Base-by-base conservation (phyloP, 1,140 invertebrate genomes). In the Diabrotica virgifera region DNA sequence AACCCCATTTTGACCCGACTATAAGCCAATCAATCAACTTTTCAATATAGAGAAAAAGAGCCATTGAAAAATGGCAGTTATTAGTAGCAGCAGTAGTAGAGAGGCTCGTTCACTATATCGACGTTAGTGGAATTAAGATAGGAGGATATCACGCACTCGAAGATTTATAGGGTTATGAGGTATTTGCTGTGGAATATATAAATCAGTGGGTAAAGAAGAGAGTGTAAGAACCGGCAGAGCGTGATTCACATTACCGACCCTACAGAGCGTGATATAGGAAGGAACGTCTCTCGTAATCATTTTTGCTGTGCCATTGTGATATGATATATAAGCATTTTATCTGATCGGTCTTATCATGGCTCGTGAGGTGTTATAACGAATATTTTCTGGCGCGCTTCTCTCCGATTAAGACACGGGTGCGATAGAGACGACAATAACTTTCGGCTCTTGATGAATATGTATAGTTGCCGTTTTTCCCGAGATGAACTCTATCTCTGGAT, bases 271-370 rank as follows among this genome's bases (percentile, higher is more conserved):
- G 64, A 74, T 72, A 70, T 74, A 74, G 74, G 73, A 76, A 76
- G 74, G 73, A 76, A 76, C 74, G 72, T 76, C 74, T 74, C 74
- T 70, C 68, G 70, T 76, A 76, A 76, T 76, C 74, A 76, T 76
- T 76, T 76, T 76, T 71, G 73, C 71, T 67, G 64, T 70, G 71
- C 71, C 72, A 76, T 76, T 76, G 74, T 76, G 71, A 73, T 76
- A 68, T 76, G 74, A 73, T 73, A 72, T 75, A 72, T 74, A 71
- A 69, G 62, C 67, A 64, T 36, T 64, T 50, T 73, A 74, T 74
- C 73, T 70, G 73, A 74, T 74, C 61, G 60, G 51, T 67, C 69
- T 74, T 74, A 74, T 74, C 73, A 69, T 68, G 70, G 69, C 68
- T 71, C 71, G 71, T 66, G 65, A 70, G 71, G 67, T 73, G 72